Evolutionary conservation across 2,888 invertebrate genomes (phyloP).

Genomic region (Oscheius sp.): DNA sequence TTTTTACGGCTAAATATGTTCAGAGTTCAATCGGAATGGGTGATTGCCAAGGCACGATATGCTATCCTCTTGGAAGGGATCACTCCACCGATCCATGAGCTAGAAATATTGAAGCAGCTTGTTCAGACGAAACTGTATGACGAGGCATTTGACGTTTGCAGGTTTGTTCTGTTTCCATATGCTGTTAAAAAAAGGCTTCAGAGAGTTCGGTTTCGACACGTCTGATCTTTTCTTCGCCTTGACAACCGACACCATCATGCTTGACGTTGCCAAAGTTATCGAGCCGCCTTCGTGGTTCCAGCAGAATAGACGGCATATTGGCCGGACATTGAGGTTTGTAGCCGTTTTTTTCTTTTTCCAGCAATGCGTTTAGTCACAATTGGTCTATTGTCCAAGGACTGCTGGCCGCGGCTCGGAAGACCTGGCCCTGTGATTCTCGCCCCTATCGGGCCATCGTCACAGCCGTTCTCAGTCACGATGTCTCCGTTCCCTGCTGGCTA

Average conservation of each 20-base stretch:
- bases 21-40: constrained; percentile 44
- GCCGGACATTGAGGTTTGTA: constrained; percentile 27
- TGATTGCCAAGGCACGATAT: constrained; percentile 50
- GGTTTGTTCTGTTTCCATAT: constrained; percentile 35
- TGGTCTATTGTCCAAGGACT: constrained; percentile 51
- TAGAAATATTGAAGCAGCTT: constrained; percentile 50
- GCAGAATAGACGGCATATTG: constrained; percentile 44
- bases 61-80: constrained; percentile 37
- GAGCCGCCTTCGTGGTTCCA: constrained; percentile 44
- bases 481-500: constrained; percentile 50
- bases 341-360: not conserved
- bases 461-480: constrained; percentile 41
- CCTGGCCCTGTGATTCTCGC: constrained; percentile 47
- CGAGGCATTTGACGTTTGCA: constrained; percentile 59
- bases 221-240: constrained; percentile 47
- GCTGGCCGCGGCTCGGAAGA: constrained; percentile 33
- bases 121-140: constrained; percentile 61
- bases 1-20: not conserved
- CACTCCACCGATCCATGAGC: constrained; percentile 57
- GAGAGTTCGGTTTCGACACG: constrained; percentile 52
- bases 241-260: constrained; percentile 57
- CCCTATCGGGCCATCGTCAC: constrained; percentile 45
- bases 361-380: constrained; percentile 38
- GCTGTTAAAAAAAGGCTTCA: not conserved
- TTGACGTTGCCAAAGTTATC: constrained; percentile 38